A percentile compares a stretch with the other conserved stretches of the same genome.
Conservation (phyloP, 35 echinoderm and acorn worm genomes). For the Nesometra sesokonis region DNA sequence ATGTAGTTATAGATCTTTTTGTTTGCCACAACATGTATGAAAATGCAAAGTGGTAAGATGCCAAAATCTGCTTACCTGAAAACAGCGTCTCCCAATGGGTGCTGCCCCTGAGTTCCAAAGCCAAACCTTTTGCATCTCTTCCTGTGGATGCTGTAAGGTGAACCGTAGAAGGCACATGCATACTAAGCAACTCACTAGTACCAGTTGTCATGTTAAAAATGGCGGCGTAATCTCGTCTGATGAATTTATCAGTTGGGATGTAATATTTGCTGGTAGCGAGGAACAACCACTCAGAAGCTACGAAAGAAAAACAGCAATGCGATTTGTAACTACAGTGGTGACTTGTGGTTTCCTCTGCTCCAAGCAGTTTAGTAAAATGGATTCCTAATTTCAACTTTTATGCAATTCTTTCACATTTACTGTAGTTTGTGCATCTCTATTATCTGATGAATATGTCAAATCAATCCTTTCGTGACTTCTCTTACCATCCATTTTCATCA, state of each 20-base stretch:
- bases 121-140: neutral
- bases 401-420: too few relatives aligned
- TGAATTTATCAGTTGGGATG: neutral
- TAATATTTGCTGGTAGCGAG: neutral
- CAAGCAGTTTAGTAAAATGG: too few relatives aligned
- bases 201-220: neutral
- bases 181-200: neutral
- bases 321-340: too few relatives aligned
- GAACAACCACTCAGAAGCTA: neutral
- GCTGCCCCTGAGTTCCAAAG: neutral
- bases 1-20: too few relatives aligned
- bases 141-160: neutral
- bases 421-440: too few relatives aligned
- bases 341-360: too few relatives aligned
- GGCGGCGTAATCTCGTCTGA: neutral
- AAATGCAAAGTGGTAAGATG: too few relatives aligned
- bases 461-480: too few relatives aligned
- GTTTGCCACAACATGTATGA: too few relatives aligned
- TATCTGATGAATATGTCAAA: too few relatives aligned
- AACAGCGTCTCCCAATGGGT: neutral
- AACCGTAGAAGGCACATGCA: neutral
- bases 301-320: neutral
- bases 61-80: neutral
- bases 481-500: too few relatives aligned
- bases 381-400: too few relatives aligned